Evolutionary conservation across 2,797 vertebrate genomes (phyloP).

Genomic region (Dallia pectoralis): DNA sequence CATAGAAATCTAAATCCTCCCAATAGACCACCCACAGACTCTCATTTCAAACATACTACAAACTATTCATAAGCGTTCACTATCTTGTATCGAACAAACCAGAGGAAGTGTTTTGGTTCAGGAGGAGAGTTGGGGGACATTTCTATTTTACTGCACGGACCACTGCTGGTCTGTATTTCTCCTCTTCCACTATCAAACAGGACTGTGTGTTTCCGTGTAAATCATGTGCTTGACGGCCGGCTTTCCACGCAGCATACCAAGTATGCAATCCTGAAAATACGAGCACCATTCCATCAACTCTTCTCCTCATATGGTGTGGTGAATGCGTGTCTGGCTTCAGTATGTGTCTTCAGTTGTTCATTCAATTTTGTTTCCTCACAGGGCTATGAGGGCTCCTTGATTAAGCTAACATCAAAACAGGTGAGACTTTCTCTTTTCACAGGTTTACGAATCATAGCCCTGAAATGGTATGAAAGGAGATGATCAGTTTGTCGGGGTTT

Average conservation of each 20-base stretch:
- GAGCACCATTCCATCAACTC: conserved; percentile 30
- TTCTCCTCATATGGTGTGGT: conserved; percentile 37
- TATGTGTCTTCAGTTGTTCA: conserved; percentile 74
- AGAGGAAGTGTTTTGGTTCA: neutral
- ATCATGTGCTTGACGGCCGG: conserved; percentile 7
- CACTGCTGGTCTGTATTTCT: neutral
- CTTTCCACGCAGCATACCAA: conserved; percentile 6
- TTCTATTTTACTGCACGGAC: too few species aligned
- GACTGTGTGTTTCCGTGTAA: conserved; percentile 10
- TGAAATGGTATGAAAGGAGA: conserved; percentile 7
- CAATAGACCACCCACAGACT: neutral
- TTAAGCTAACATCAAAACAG: conserved; percentile 99
- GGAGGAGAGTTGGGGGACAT: neutral
- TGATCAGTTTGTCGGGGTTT: neutral
- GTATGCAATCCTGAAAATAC: neutral
- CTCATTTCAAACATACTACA: neutral
- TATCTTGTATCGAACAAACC: neutral
- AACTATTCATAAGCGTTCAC: neutral
- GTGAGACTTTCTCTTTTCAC: conserved; percentile 71
- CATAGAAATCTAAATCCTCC: conserved; percentile 38
- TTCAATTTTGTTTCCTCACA: conserved; percentile 77
- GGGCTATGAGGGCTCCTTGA: conserved; percentile 99
- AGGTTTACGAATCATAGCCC: conserved; percentile 11
- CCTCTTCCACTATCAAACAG: neutral
- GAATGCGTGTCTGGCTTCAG: conserved; percentile 58